Conservation (phyloP, 1,140 invertebrate genomes). For the Tetraneura akinire region DNA sequence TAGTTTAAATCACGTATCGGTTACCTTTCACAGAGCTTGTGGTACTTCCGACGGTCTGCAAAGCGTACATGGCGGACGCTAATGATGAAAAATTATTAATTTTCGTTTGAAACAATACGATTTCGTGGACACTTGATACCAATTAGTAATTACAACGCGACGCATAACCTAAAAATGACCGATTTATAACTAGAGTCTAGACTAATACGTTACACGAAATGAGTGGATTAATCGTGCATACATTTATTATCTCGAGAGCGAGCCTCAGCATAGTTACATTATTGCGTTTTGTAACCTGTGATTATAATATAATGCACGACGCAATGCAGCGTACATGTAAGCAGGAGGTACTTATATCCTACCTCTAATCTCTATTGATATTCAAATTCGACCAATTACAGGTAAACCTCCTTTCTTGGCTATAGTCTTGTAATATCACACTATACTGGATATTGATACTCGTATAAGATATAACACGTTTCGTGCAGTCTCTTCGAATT, state of each 20-base stretch:
- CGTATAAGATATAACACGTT: too few relatives aligned
- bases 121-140: not conserved
- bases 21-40: conserved; percentile 46
- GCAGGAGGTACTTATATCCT: too few relatives aligned
- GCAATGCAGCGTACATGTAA: too few relatives aligned
- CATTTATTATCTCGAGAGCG: not conserved
- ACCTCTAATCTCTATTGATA: too few relatives aligned
- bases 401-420: too few relatives aligned
- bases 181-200: not conserved
- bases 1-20: not conserved
- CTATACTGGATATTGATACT: too few relatives aligned
- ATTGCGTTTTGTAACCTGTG: too few relatives aligned
- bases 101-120: not conserved
- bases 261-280: not conserved
- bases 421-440: too few relatives aligned
- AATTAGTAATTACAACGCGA: not conserved
- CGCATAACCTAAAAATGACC: not conserved
- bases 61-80: conserved; percentile 16
- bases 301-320: too few relatives aligned
- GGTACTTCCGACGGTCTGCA: conserved; percentile 40
- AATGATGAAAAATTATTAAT: not conserved
- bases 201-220: too few relatives aligned
- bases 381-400: too few relatives aligned
- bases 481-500: too few relatives aligned
- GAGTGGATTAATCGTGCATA: not conserved